A percentile compares a stretch with the other conserved stretches of the same genome.
These are phyloP conservation scores for Xerus inauris DNA, from an alignment of 2,113 vertebrate genomes.

Conservation along the genomic window DNA sequence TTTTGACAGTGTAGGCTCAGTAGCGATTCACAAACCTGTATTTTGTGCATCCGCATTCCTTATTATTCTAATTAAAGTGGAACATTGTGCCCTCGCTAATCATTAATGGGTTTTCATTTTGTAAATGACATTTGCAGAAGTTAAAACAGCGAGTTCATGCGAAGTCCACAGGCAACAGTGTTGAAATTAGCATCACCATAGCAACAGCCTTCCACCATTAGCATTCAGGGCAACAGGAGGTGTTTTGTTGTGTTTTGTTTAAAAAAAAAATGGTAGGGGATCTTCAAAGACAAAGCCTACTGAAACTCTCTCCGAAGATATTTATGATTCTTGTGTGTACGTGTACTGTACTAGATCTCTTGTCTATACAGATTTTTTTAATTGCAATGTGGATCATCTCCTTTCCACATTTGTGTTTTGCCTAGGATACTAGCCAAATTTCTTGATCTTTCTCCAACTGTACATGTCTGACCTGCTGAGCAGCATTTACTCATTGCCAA, in stretches of 20 bases:
- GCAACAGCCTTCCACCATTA: slow-evolving; percentile 91
- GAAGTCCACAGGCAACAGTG: slow-evolving; percentile 90
- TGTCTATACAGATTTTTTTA: slow-evolving; percentile 25
- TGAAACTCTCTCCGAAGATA: slow-evolving; percentile 73
- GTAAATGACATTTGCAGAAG: slow-evolving; percentile 92
- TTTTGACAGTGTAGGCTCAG: slow-evolving; percentile 87
- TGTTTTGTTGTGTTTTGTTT: slow-evolving; percentile 89
- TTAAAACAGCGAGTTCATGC: slow-evolving; percentile 90
- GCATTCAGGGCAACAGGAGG: slow-evolving; percentile 88
- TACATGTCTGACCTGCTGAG: slow-evolving; percentile 80
- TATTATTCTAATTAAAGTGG: slow-evolving; percentile 92
- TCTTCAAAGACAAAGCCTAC: slow-evolving; percentile 77
- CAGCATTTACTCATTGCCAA: slow-evolving; percentile 79
- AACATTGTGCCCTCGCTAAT: slow-evolving; percentile 89
- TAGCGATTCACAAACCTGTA: slow-evolving; percentile 90
- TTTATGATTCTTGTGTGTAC: slow-evolving; percentile 51
- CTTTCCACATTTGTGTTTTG: slow-evolving; percentile 70
- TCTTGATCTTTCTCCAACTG: slow-evolving; percentile 76
- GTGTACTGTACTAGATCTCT: not conserved
- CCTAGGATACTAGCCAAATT: slow-evolving; percentile 75
- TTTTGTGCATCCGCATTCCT: slow-evolving; percentile 89
- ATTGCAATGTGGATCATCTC: slow-evolving; percentile 38
- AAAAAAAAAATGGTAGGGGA: slow-evolving; percentile 75
- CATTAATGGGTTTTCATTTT: slow-evolving; percentile 92
- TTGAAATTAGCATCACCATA: slow-evolving; percentile 92